A percentile compares a stretch with the other conserved stretches of the same genome.
Evolutionary conservation across 92 coral and sea anemone genomes (phyloP).

Genomic region (Umimayanthus chanpuru): DNA sequence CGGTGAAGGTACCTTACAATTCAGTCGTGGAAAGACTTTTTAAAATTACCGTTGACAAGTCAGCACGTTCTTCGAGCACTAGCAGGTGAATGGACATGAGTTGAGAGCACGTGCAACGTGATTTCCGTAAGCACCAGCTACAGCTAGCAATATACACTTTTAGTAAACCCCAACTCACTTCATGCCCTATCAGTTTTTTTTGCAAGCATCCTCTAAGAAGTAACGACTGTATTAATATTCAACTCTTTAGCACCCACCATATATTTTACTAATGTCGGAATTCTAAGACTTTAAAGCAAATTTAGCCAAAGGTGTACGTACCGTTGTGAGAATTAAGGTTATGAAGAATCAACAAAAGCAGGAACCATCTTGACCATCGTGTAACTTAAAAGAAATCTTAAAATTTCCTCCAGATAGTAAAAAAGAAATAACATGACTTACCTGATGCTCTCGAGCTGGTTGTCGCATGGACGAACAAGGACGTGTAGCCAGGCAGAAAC

Average conservation of each 20-base stretch:
- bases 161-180: not conserved
- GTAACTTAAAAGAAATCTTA: not conserved
- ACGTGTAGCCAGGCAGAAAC: not conserved
- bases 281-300: not conserved
- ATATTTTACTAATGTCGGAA: not conserved
- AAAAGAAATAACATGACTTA: conserved; percentile 27
- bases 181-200: not conserved
- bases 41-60: not conserved
- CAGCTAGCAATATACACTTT: no score
- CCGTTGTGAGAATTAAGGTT: not conserved
- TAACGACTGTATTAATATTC: not conserved
- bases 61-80: not conserved
- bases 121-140: not conserved
- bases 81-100: not conserved
- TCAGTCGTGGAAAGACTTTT: not conserved
- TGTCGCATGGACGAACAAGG: conserved; percentile 39
- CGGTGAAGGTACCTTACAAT: not conserved
- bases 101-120: conserved; percentile 1
- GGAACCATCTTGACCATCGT: not conserved
- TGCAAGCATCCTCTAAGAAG: not conserved
- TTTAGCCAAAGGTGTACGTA: no score
- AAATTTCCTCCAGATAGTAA: not conserved
- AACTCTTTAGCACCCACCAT: not conserved
- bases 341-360: not conserved
- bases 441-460: conserved; percentile 24